Evolutionary conservation across 2,888 invertebrate genomes (phyloP).

Genomic region (Scaptomyza polygonia): DNA sequence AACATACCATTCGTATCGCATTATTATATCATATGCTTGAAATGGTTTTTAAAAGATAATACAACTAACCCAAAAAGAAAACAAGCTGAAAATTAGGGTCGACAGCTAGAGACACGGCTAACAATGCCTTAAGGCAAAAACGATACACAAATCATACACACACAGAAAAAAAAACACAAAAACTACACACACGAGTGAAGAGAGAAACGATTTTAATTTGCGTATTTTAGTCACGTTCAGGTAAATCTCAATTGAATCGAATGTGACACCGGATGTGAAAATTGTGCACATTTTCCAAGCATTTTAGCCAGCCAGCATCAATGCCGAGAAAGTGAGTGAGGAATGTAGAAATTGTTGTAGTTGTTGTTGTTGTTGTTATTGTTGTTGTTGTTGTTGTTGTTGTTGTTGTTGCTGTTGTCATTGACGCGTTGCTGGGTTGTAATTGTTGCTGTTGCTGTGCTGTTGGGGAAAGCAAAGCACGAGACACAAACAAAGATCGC

Average conservation of each 20-base stretch:
- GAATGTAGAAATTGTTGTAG: slow-evolving; percentile 29
- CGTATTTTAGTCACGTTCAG: slow-evolving; percentile 81
- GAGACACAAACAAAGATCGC: slow-evolving; percentile 79
- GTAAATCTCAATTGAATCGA: slow-evolving; percentile 82
- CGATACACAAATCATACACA: slow-evolving; percentile 26
- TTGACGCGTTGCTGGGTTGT: slow-evolving; percentile 29
- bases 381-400: too few species aligned
- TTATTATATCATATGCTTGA: slow-evolving; percentile 28
- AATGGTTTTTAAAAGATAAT: slow-evolving; percentile 31
- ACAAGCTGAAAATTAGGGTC: slow-evolving; percentile 48
- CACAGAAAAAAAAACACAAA: slow-evolving; percentile 13
- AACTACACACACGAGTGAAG: slow-evolving; percentile 13
- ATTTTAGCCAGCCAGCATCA: slow-evolving; percentile 56
- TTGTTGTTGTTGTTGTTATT: slow-evolving; percentile 40
- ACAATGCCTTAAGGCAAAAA: slow-evolving; percentile 32
- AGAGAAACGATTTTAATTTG: slow-evolving; percentile 73
- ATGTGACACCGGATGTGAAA: slow-evolving; percentile 82
- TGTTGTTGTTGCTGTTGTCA: slow-evolving; percentile 24
- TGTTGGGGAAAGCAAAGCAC: slow-evolving; percentile 69
- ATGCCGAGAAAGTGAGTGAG: slow-evolving; percentile 35
- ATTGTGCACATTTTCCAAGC: slow-evolving; percentile 80
- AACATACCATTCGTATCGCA: slow-evolving; percentile 3
- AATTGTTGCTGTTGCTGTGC: slow-evolving; percentile 49
- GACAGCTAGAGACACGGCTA: slow-evolving; percentile 24
- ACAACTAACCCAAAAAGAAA: slow-evolving; percentile 22